Percentiles rank a stretch among this genome's conserved stretches.
Evolutionary conservation across 2,113 vertebrate species (phyloP).

Genomic region (Psilopsiagon aymara): DNA sequence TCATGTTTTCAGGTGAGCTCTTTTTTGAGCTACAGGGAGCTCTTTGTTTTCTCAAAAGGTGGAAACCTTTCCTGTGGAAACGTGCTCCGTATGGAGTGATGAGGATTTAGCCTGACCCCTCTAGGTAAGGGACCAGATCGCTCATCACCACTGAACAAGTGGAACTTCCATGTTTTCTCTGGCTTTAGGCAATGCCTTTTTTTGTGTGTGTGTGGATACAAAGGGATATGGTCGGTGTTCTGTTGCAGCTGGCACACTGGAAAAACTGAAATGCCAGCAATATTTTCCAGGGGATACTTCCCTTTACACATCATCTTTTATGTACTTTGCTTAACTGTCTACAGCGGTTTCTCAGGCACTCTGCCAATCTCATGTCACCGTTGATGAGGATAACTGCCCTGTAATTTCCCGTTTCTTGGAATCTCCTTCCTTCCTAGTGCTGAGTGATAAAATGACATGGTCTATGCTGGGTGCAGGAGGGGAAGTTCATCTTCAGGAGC

Average conservation of each 20-base stretch:
- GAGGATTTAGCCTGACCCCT: not conserved
- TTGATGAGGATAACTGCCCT: constrained; percentile 35
- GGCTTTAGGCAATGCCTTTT: not conserved
- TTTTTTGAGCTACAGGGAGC: not conserved
- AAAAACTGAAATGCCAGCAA: not conserved
- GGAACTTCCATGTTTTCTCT: not conserved
- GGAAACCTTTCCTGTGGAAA: not conserved
- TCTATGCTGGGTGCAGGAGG: not conserved
- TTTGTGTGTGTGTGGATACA: not conserved
- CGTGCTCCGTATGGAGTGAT: too few relatives aligned
- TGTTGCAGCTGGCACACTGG: not conserved
- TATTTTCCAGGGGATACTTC: constrained; percentile 6
- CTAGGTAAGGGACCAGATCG: not conserved
- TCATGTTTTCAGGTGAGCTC: not conserved
- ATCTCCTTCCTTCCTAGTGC: constrained; percentile 31
- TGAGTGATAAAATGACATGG: not conserved
- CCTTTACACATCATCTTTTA: not conserved
- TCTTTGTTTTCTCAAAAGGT: too few relatives aligned
- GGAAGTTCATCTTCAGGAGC: constrained; percentile 22
- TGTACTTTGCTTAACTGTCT: not conserved
- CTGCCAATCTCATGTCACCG: not conserved
- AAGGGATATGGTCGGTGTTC: not conserved
- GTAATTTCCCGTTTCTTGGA: constrained; percentile 15
- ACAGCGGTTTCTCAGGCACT: not conserved
- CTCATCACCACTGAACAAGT: not conserved